Percentiles rank a stretch among this genome's conserved stretches.
phyloP scores from a whole-genome alignment of 1,140 invertebrate species.

The Trialeurodes vaporariorum region DNA sequence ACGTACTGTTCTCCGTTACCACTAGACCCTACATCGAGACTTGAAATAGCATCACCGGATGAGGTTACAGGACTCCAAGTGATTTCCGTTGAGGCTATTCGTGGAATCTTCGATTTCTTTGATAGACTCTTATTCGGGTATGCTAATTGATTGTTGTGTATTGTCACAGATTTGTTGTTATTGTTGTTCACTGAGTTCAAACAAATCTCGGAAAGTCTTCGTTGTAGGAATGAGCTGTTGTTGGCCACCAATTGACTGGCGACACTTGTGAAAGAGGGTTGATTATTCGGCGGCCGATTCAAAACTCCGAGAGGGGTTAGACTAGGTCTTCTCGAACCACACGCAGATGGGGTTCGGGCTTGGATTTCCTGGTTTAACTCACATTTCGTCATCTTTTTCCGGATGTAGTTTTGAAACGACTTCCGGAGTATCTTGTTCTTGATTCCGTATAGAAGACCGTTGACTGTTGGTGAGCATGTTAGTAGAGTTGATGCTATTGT shows the following conservation, averaged over 20 bases:
- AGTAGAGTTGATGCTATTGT: conserved; percentile 44
- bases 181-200: conserved; percentile 37
- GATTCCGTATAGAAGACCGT: conserved; percentile 63
- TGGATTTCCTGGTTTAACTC: conserved; percentile 61
- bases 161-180: conserved; percentile 10
- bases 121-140: conserved; percentile 24
- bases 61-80: conserved; percentile 32
- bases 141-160: conserved; percentile 8
- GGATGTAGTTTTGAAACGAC: conserved; percentile 62
- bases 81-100: conserved; percentile 34
- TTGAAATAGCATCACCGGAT: conserved; percentile 22
- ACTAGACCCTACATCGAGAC: conserved; percentile 7
- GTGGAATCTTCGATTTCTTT: conserved; percentile 33
- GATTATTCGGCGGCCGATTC: conserved; percentile 19
- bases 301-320: conserved; percentile 49
- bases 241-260: conserved; percentile 5
- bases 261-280: conserved; percentile 7
- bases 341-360: conserved; percentile 59
- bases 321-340: conserved; percentile 57
- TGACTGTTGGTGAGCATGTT: conserved; percentile 54
- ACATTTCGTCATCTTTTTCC: conserved; percentile 65
- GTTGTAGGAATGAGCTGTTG: conserved; percentile 43
- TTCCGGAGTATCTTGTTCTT: conserved; percentile 54
- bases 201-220: conserved; percentile 51
- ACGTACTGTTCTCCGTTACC: too few species aligned